These are phyloP conservation scores for Ivindomyrus marchei DNA, from an alignment of 2,113 vertebrate species.

Conservation along the genomic window DNA sequence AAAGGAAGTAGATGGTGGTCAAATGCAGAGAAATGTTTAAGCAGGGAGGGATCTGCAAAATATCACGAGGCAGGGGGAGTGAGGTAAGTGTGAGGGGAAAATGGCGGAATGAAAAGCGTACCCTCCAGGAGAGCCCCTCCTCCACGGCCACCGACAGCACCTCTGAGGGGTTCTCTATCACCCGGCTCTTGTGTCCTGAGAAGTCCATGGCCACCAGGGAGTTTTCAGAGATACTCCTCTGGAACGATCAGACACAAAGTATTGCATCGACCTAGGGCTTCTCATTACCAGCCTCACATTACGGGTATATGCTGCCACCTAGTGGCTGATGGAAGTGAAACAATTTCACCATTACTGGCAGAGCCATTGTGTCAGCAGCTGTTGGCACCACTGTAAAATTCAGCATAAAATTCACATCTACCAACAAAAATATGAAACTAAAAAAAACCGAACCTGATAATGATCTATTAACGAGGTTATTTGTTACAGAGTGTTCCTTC, in stretches of 20 bases:
- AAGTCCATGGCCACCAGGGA: slow-evolving; percentile 98
- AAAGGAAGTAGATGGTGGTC: background rate
- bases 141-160: slow-evolving; percentile 88
- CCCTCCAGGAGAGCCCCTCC: slow-evolving; percentile 94
- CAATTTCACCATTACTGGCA: background rate
- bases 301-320: slow-evolving; percentile 17
- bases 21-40: background rate
- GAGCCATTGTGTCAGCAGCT: background rate
- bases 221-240: slow-evolving; percentile 97
- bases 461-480: background rate
- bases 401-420: background rate
- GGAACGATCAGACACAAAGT: slow-evolving; percentile 32
- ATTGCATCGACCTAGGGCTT: background rate
- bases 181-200: slow-evolving; percentile 85
- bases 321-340: background rate
- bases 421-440: background rate
- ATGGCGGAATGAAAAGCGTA: slow-evolving; percentile 40
- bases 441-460: background rate
- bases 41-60: background rate
- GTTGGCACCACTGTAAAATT: background rate
- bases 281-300: background rate
- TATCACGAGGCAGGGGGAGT: background rate
- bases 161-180: slow-evolving; percentile 97
- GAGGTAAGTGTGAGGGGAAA: background rate
- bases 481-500: background rate